These are phyloP conservation scores for Pseudomugil gertrudae DNA, from an alignment of 2,797 vertebrate genomes.

Conservation along the genomic window DNA sequence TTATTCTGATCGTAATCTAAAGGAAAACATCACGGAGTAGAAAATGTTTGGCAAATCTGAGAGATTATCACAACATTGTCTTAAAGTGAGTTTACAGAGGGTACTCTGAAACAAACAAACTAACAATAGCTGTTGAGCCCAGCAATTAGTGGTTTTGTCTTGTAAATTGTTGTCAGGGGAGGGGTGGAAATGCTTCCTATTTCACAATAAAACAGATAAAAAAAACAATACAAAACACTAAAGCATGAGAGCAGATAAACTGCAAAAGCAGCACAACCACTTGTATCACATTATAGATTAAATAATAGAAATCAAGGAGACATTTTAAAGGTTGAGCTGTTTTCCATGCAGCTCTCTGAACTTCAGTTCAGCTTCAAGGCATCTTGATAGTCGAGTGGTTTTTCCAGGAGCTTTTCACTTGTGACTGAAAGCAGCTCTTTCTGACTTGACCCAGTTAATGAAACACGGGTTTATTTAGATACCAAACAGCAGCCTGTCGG, in stretches of 20 bases:
- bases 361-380: slow-evolving; percentile 1
- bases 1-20: neutral
- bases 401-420: slow-evolving; percentile 31
- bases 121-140: slow-evolving; percentile 48
- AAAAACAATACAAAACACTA: slow-evolving; percentile 35
- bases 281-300: neutral
- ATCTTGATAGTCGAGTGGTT: slow-evolving; percentile 19
- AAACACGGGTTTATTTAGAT: slow-evolving; percentile 72
- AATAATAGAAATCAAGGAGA: neutral
- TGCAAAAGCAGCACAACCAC: slow-evolving; percentile 5
- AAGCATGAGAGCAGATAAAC: slow-evolving; percentile 13
- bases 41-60: slow-evolving; percentile 6
- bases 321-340: slow-evolving; percentile 19
- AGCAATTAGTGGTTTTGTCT: slow-evolving; percentile 58
- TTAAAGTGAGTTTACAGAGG: slow-evolving; percentile 4
- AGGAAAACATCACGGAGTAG: neutral
- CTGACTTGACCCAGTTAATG: slow-evolving; percentile 67
- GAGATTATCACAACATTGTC: slow-evolving; percentile 31
- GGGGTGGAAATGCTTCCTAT: slow-evolving; percentile 26
- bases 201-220: slow-evolving; percentile 20
- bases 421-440: slow-evolving; percentile 52
- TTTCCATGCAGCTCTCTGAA: slow-evolving; percentile 27
- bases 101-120: slow-evolving; percentile 26
- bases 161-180: slow-evolving; percentile 42
- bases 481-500: slow-evolving; percentile 52